These are phyloP conservation scores for Bovichtus variegatus DNA, from an alignment of 2,797 vertebrate species.

Conservation along the genomic window DNA sequence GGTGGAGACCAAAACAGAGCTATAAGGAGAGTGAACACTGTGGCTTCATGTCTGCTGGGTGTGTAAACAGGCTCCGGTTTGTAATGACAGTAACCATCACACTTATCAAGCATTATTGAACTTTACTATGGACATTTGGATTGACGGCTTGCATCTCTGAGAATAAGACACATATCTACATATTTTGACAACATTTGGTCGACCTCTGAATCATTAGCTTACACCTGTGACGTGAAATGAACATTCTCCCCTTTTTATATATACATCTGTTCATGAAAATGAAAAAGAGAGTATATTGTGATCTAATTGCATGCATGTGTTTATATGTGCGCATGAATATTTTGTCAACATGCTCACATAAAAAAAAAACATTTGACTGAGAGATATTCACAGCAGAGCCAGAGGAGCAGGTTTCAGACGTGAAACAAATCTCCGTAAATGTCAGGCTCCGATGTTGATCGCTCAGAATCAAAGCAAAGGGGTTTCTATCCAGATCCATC, in stretches of 20 bases:
- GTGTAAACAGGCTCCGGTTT: not conserved
- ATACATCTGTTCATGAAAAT: no score
- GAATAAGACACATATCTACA: no score
- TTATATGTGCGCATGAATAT: no score
- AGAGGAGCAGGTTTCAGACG: not conserved
- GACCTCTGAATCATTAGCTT: no score
- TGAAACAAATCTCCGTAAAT: constrained; percentile 14
- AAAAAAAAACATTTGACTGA: no score
- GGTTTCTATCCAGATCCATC: constrained; percentile 1
- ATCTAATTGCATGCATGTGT: no score
- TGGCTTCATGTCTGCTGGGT: not conserved
- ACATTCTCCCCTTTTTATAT: no score
- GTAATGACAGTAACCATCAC: not conserved
- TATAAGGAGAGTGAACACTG: not conserved
- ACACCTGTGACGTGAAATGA: no score
- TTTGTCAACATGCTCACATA: no score
- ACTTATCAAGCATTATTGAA: not conserved
- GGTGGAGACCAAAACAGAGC: not conserved
- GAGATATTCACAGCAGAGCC: not conserved
- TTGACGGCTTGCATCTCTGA: not conserved
- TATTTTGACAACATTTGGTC: no score
- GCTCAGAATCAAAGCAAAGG: not conserved
- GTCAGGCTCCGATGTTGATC: constrained; percentile 14
- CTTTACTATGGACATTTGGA: not conserved
- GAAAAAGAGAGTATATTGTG: no score